Evolutionary conservation across 2,113 vertebrate genomes (phyloP).

Genomic region (Ibidorhyncha struthersii): DNA sequence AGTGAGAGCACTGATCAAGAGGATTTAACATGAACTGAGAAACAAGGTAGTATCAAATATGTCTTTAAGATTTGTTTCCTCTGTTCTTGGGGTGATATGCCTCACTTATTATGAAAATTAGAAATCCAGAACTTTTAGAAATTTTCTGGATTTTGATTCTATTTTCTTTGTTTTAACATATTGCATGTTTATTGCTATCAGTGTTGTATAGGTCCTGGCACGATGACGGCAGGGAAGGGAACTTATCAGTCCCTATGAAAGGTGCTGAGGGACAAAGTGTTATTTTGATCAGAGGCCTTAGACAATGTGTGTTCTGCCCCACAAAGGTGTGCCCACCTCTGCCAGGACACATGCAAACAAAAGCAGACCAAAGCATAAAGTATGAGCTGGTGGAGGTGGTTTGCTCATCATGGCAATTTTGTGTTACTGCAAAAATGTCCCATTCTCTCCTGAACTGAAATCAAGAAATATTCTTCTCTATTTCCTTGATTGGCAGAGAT

Average conservation of each 20-base stretch:
- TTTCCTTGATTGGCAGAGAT: neutral
- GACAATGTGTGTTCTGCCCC: neutral
- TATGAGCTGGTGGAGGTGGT: neutral
- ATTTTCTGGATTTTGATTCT: neutral
- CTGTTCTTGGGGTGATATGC: neutral
- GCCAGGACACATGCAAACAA: neutral
- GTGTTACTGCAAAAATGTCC: neutral
- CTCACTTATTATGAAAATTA: neutral
- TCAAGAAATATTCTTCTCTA: neutral
- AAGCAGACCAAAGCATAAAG: neutral
- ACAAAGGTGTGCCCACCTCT: neutral
- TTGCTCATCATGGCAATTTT: neutral
- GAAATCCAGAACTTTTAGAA: neutral
- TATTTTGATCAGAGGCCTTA: neutral
- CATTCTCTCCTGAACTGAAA: neutral
- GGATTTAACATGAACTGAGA: neutral
- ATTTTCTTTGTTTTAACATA: neutral
- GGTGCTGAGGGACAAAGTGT: neutral
- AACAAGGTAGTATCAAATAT: neutral
- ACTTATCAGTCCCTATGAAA: neutral
- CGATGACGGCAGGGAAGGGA: neutral
- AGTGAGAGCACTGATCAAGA: neutral
- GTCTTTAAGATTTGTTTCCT: neutral
- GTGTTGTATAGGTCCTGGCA: neutral
- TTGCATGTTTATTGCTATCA: rapidly evolving